Percentiles rank a stretch among this genome's conserved stretches.
Evolutionary conservation across 2,113 vertebrate species (phyloP).

Genomic region (Orycteropus afer): DNA sequence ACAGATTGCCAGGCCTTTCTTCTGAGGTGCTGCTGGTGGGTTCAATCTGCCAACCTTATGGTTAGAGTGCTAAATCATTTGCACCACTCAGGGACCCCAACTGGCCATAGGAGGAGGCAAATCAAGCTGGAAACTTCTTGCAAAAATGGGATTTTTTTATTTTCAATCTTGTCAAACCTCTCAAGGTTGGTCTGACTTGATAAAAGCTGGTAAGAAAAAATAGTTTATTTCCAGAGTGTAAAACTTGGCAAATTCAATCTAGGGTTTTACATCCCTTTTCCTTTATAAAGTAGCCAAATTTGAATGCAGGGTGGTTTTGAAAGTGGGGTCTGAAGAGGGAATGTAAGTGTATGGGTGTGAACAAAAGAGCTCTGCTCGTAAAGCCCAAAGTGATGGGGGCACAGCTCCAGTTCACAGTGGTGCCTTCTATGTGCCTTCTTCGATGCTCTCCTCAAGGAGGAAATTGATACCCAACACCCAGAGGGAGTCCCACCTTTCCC

Average conservation of each 20-base stretch:
- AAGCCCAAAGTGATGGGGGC: not conserved
- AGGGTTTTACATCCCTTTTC: not conserved
- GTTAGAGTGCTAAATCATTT: not conserved
- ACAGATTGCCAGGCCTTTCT: not conserved
- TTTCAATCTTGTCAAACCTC: not conserved
- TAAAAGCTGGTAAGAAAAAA: not conserved
- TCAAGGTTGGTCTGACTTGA: not conserved
- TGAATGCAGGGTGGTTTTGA: not conserved
- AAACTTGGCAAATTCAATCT: not conserved
- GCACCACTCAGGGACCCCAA: not conserved
- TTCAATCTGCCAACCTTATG: not conserved
- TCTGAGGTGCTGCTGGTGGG: not conserved
- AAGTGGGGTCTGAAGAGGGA: not conserved
- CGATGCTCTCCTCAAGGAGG: not conserved
- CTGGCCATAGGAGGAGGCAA: not conserved
- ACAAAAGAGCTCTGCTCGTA: not conserved
- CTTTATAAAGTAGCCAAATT: not conserved
- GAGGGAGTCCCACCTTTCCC: not conserved
- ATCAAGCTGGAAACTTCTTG: not conserved
- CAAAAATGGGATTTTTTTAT: not conserved
- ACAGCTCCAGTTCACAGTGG: not conserved
- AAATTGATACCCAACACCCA: fast-evolving
- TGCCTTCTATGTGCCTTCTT: not conserved
- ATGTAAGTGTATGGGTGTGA: too few species aligned
- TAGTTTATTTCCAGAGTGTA: not conserved